These are phyloP conservation scores for Hemicordylus capensis DNA, from an alignment of 2,113 vertebrate genomes.

Conservation along the genomic window DNA sequence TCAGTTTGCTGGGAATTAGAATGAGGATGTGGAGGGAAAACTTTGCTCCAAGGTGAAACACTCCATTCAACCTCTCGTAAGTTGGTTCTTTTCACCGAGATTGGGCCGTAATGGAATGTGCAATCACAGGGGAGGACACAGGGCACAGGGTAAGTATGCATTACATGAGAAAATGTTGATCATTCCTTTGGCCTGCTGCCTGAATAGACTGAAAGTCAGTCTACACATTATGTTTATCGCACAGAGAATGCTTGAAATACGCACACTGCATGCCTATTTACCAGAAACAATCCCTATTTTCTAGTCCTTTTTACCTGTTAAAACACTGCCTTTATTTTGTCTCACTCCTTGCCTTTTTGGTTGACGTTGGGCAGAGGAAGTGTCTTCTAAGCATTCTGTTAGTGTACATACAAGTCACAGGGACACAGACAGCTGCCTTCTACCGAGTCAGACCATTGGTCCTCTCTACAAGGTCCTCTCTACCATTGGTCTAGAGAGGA, in stretches of 20 bases:
- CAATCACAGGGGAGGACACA: neutral
- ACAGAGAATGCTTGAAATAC: neutral
- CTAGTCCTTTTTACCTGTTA: too few relatives aligned
- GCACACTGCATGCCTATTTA: too few relatives aligned
- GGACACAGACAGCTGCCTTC: too few relatives aligned
- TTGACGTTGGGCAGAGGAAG: too few relatives aligned
- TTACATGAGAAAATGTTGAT: neutral
- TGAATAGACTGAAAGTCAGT: neutral
- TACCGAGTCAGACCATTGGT: too few relatives aligned
- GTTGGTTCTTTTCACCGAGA: neutral
- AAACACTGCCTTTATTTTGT: too few relatives aligned
- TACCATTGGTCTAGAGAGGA: too few relatives aligned
- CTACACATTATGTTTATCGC: neutral
- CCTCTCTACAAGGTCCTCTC: too few relatives aligned
- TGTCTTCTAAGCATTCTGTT: too few relatives aligned
- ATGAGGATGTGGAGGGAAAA: slow-evolving; percentile 46
- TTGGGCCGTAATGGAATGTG: slow-evolving; percentile 22
- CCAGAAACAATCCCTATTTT: too few relatives aligned
- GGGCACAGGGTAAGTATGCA: neutral
- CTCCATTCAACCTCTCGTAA: neutral
- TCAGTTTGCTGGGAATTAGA: slow-evolving; percentile 30
- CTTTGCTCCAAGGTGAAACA: slow-evolving; percentile 45
- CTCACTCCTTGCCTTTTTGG: too few relatives aligned
- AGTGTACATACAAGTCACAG: too few relatives aligned
- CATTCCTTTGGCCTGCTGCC: neutral